phyloP scores from a whole-genome alignment of 2,888 invertebrate genomes.

The Apamea epomidion region DNA sequence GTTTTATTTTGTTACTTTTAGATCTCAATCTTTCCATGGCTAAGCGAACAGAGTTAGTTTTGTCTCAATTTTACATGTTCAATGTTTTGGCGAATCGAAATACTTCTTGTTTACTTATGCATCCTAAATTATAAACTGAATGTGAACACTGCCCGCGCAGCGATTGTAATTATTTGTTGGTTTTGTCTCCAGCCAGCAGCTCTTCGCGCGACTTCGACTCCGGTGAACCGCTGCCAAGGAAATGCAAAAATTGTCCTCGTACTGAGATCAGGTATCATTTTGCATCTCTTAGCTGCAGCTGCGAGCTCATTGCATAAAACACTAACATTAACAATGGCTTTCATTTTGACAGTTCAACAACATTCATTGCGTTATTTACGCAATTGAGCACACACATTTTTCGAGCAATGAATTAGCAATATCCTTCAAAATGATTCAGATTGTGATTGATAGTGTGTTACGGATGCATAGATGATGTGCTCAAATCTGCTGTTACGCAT shows the following conservation, averaged over 20 bases:
- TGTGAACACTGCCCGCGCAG: constrained; percentile 49
- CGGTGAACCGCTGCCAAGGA: constrained; percentile 66
- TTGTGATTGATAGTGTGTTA: not conserved
- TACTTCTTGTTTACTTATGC: not conserved
- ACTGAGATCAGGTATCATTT: constrained; percentile 75
- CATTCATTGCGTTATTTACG: not conserved
- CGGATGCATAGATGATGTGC: constrained; percentile 28
- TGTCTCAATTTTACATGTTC: not conserved
- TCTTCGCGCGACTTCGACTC: constrained; percentile 54
- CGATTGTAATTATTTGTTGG: constrained; percentile 66
- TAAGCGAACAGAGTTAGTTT: not conserved
- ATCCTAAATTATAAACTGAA: not conserved
- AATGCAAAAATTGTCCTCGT: constrained; percentile 75
- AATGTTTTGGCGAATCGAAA: not conserved
- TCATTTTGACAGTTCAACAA: not conserved
- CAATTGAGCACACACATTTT: not conserved
- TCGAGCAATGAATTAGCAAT: not conserved
- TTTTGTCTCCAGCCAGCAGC: constrained; percentile 71
- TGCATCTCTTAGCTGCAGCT: constrained; percentile 45
- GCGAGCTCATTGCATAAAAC: not conserved
- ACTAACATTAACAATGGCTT: not conserved
- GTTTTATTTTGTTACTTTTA: not conserved
- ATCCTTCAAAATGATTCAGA: not conserved
- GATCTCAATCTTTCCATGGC: constrained; percentile 3
- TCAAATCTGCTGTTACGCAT: constrained; percentile 24